Base-by-base conservation (phyloP, 2,113 vertebrate genomes). In the Amazona guildingii region DNA sequence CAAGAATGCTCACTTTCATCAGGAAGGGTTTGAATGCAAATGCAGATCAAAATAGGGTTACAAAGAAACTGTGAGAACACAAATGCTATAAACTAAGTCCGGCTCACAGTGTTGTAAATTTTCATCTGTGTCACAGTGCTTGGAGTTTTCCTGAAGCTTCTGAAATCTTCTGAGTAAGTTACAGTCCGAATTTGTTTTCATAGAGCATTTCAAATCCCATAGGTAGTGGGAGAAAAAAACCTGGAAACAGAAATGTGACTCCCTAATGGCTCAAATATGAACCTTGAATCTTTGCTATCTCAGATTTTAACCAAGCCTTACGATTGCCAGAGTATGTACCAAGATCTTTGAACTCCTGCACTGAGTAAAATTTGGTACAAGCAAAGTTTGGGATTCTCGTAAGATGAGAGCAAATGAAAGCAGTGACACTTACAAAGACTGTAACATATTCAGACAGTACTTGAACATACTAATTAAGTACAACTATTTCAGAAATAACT, bases 251-350 rank as follows among this genome's bases (percentile, higher is more conserved):
- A 79, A 61, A 49, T 62, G 18, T 75, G 51, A 51, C 17, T 87
- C n/a, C 24, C 35, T 44, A 63, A 14, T 48, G 20, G 7, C 69
- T 64, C 44, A 83, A 79, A 64, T 61, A 46, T 6, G 14, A 79
- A 54, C 35, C 63, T 1, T 13, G 6, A 54, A 64, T 21, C 8
- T 21, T 66, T 78, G 39, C 55, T 11, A 15, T 51, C 24, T 83
- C 51, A 25, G 31, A 55, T 79, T 66, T 62, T 70, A 79, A 77
- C 43, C 29, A 77, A 69, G 20, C 49, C 25, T 25, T 82, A 37
- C 1, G 3, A 44, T 76, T 69, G 23, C 17, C 16, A 19, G 10
- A 4, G 0, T 33, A 33, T 17, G 9, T 51, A 19, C 13, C 31
- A 41, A 13, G 7, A 55, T 27, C 29, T 76, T 31, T 67, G 29